Evolutionary conservation across 2,888 invertebrate species (phyloP).

Genomic region (Oscheius sp.): DNA sequence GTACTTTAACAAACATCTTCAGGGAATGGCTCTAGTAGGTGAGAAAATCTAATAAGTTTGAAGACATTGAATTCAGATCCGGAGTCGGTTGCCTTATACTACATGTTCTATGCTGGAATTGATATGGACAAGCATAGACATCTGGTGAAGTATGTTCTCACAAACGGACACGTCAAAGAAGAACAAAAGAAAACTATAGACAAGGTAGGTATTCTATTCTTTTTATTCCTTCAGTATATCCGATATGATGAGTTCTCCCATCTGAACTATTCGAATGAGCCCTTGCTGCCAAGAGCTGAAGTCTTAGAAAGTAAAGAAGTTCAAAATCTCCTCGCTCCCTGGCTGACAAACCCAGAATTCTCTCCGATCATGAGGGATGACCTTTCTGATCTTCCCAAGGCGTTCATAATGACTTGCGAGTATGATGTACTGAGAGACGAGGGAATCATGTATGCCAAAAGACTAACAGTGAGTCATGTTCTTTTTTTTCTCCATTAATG

Average conservation of each 20-base stretch:
- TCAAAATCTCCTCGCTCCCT: conserved; percentile 43
- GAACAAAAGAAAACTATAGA: conserved; percentile 28
- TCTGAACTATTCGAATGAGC: conserved; percentile 33
- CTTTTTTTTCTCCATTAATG: not conserved
- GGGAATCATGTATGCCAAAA: conserved; percentile 70
- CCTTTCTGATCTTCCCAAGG: conserved; percentile 65
- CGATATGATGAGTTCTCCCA: conserved; percentile 16
- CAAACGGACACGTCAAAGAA: conserved; percentile 53
- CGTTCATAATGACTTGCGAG: conserved; percentile 71
- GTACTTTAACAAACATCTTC: conserved; percentile 43
- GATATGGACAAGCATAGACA: conserved; percentile 49
- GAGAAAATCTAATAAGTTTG: not conserved
- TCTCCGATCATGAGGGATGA: conserved; percentile 70
- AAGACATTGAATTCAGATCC: conserved; percentile 45
- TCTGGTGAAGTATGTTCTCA: conserved; percentile 42
- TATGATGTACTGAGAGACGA: conserved; percentile 72
- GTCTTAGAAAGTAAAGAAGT: conserved; percentile 31
- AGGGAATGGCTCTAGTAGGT: conserved; percentile 57
- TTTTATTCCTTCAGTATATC: not conserved
- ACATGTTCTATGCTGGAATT: conserved; percentile 59
- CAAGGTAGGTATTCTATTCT: conserved; percentile 23
- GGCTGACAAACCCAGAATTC: conserved; percentile 66
- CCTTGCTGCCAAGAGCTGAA: conserved; percentile 26
- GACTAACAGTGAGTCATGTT: conserved; percentile 63
- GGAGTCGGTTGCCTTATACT: conserved; percentile 55